Percentiles rank a stretch among this genome's conserved stretches.
These are phyloP conservation scores for Lanius ludovicianus DNA, from an alignment of 2,113 vertebrate species.

Conservation along the genomic window DNA sequence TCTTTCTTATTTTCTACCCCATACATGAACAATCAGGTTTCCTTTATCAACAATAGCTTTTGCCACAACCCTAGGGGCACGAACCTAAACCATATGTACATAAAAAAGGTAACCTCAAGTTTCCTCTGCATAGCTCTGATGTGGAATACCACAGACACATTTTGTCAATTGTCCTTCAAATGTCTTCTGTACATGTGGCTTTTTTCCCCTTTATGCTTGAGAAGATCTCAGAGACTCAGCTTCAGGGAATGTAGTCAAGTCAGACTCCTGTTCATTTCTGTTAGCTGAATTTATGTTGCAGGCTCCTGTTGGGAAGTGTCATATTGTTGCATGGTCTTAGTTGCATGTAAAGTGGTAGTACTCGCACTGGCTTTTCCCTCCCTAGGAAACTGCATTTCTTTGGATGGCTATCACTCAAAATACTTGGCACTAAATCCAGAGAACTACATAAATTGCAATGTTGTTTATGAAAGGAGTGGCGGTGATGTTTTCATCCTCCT, in stretches of 20 bases:
- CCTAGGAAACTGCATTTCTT: not conserved
- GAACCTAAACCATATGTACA: conserved; percentile 16
- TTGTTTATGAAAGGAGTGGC: not conserved
- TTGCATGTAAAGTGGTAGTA: not conserved
- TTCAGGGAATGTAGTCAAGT: not conserved
- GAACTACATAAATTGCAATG: not conserved
- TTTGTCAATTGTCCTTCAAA: conserved; percentile 60
- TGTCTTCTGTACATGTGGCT: conserved; percentile 6
- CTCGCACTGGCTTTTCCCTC: not conserved
- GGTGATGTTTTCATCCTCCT: not conserved
- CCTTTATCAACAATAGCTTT: conserved; percentile 13
- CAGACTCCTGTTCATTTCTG: conserved; percentile 18
- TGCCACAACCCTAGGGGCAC: conserved; percentile 6
- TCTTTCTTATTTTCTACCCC: not conserved
- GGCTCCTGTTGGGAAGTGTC: conserved; percentile 39
- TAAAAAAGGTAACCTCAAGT: conserved; percentile 46
- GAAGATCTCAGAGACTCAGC: conserved; percentile 42
- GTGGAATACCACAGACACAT: conserved; percentile 43
- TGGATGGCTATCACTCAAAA: not conserved
- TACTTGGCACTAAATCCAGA: not conserved
- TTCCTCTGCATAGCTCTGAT: conserved; percentile 37
- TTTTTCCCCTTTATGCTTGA: conserved; percentile 50
- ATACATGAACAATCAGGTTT: not conserved
- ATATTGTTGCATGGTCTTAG: conserved; percentile 5
- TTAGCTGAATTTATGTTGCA: conserved; percentile 30